Evolutionary conservation across 1,140 invertebrate genomes (phyloP).

Genomic region (Hycleus phaleratus): DNA sequence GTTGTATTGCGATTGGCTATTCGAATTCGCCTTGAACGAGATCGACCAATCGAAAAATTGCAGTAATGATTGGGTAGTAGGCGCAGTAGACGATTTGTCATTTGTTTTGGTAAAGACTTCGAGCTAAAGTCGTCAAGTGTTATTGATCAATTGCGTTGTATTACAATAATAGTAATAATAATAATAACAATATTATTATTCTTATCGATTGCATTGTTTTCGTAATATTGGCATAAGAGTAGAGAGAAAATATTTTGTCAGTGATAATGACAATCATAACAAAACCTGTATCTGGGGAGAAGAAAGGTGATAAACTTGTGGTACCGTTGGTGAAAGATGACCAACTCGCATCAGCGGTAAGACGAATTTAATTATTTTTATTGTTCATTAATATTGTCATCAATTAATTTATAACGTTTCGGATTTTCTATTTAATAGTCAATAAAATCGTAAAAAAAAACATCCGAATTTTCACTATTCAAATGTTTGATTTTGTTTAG

Average conservation of each 20-base stretch:
- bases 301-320: slow-evolving; percentile 55
- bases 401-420: too few species aligned
- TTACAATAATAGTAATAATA: background rate
- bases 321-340: slow-evolving; percentile 50
- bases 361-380: slow-evolving; percentile 7
- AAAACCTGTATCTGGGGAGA: slow-evolving; percentile 56
- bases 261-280: slow-evolving; percentile 57
- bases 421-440: too few species aligned
- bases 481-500: too few species aligned
- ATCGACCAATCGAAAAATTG: too few species aligned
- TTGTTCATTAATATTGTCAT: background rate
- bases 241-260: background rate
- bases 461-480: too few species aligned
- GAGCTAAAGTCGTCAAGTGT: background rate
- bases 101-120: background rate
- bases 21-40: too few species aligned
- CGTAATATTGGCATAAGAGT: background rate
- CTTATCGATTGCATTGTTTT: background rate
- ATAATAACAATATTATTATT: background rate
- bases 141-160: background rate
- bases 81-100: background rate
- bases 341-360: slow-evolving; percentile 31
- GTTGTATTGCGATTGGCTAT: too few species aligned
- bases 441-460: too few species aligned
- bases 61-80: too few species aligned